phyloP scores from a whole-genome alignment of 2,888 invertebrate genomes.

The Baronia brevicornis region DNA sequence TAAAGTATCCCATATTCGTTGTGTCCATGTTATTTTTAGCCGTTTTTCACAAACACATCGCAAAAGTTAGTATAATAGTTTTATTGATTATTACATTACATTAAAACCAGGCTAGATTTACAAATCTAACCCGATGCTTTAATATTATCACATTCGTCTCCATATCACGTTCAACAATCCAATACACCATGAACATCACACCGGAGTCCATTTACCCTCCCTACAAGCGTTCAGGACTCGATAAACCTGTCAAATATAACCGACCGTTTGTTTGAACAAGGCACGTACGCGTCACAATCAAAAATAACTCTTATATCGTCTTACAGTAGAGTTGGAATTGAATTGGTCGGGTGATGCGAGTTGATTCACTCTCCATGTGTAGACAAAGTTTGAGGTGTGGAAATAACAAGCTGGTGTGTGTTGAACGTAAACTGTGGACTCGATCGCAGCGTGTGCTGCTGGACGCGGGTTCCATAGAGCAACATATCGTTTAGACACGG shows the following conservation, averaged over 20 bases:
- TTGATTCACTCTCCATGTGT: slow-evolving; percentile 17
- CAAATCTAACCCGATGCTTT: background rate
- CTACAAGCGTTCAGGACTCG: slow-evolving; percentile 26
- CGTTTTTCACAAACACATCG: no score
- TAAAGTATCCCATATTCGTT: no score
- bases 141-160: slow-evolving; percentile 5
- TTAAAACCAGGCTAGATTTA: no score
- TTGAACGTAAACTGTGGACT: slow-evolving; percentile 46
- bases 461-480: slow-evolving; percentile 19
- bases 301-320: background rate
- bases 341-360: background rate
- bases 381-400: slow-evolving; percentile 36
- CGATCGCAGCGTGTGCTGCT: slow-evolving; percentile 33
- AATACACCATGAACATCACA: slow-evolving; percentile 1
- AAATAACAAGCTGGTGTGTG: slow-evolving; percentile 41
- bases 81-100: no score
- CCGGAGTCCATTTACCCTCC: slow-evolving; percentile 20
- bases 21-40: no score
- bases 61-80: no score
- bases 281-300: slow-evolving; percentile 1
- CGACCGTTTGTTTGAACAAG: slow-evolving; percentile 28
- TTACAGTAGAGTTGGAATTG: slow-evolving; percentile 16
- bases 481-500: slow-evolving; percentile 1
- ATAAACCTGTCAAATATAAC: slow-evolving; percentile 43
- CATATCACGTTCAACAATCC: slow-evolving; percentile 4